A percentile compares a stretch with the other conserved stretches of the same genome.
These are phyloP conservation scores for Myioborus melanocephalus DNA, from an alignment of 2,797 vertebrate genomes.

Conservation along the genomic window DNA sequence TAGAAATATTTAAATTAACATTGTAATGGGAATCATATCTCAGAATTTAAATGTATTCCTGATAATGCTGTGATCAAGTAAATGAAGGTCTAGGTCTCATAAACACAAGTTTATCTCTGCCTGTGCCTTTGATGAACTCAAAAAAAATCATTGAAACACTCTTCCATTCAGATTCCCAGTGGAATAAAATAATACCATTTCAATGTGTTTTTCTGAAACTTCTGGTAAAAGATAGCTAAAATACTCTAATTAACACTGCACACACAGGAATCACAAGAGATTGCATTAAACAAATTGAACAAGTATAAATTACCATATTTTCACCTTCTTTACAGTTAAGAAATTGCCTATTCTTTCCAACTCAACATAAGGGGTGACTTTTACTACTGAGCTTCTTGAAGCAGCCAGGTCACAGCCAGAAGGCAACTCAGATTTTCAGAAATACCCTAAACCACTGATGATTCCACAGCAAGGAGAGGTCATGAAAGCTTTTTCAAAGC, in stretches of 20 bases:
- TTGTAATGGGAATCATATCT: not conserved
- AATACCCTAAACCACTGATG: not conserved
- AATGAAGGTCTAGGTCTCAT: not conserved
- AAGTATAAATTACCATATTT: not conserved
- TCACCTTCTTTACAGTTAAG: not conserved
- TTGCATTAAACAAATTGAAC: not conserved
- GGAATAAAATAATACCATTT: not conserved
- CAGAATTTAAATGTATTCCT: not conserved
- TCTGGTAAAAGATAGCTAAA: not conserved
- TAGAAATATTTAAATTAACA: not conserved
- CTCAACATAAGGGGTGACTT: rapidly evolving
- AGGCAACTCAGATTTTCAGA: not conserved
- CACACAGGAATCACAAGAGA: not conserved
- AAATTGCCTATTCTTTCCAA: not conserved
- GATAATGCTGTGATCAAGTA: not conserved
- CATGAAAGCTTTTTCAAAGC: not conserved
- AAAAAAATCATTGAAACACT: not conserved
- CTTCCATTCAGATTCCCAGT: not conserved
- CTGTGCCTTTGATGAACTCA: not conserved
- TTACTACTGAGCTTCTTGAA: not conserved
- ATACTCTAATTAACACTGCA: not conserved
- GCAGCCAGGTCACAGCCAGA: rapidly evolving
- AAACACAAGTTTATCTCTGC: not conserved
- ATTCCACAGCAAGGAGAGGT: not conserved
- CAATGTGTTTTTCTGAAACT: not conserved